Evolutionary conservation across 2,888 invertebrate genomes (phyloP), one percentile per base, ranked within the genome.

Genomic region (Eupithecia exiguata): DNA sequence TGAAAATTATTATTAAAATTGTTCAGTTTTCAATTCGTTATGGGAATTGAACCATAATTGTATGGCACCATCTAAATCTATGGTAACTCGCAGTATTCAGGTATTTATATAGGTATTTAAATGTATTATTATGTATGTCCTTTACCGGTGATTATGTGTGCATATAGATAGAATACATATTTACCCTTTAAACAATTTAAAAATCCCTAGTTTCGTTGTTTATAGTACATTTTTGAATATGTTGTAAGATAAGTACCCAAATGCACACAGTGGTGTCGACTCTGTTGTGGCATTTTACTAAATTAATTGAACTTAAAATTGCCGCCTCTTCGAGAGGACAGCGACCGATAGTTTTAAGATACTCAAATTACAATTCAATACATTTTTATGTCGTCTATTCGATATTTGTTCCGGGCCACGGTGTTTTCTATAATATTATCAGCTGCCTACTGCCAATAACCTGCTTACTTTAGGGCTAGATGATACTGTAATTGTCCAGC

Each of bases 41-140:
- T 67, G 74, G 72, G 21, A 74, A 30, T 69, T 76, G 76, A 83
- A 86, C 87, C 88, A 87, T 88, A 86, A 84, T 86, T 86, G 81
- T 85, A 93, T 93, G 92, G 92, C 93, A 93, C 93, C 93, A 91
- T 90, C 92, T 89, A 89, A 92, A 80, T 87, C 91, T 92, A 92
- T 92, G 93, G 93, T 93, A 92, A 93, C 93, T 92, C 89, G 85
- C 86, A 77, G 73, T 36, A 85, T 86, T 88, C 90, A 91, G 92
- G 91, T 92, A 90, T 72, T 74, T 68, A 63, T 72, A 75, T 36
- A 70, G n/a, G n/a, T n/a, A n/a, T 65, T 78, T 71, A 75, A 76
- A 70, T 53, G 21, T 72, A 78, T 66, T 71, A 81, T 84, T 80
- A 84, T 75, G 76, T 84, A 82, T 83, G 82, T 85, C 87, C 86